These are phyloP conservation scores for Cryptoblepharus egeriae DNA, from an alignment of 2,797 vertebrate species.

Conservation along the genomic window DNA sequence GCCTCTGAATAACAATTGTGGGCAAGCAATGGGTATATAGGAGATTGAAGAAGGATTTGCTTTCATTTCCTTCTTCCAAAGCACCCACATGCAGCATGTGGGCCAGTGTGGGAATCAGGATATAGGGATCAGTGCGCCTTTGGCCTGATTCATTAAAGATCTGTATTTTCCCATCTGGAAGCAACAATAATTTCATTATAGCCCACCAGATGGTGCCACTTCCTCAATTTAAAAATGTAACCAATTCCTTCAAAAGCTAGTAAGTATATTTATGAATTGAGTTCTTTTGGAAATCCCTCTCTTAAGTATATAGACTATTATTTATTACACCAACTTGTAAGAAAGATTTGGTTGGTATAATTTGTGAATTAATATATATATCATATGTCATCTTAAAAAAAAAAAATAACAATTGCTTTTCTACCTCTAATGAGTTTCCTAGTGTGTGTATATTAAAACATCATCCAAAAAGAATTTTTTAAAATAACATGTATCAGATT, in stretches of 20 bases:
- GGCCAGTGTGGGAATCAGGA: no score
- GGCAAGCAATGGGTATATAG: neutral
- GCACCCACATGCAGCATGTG: no score
- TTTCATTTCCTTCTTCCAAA: no score
- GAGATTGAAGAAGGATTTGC: no score
- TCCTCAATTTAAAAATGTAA: conserved; percentile 40
- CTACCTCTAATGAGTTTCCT: neutral
- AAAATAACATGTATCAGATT: neutral
- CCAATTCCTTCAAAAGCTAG: neutral
- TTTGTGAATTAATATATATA: neutral
- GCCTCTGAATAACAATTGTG: no score
- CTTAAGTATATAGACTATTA: neutral
- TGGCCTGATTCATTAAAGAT: no score
- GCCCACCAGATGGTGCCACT: conserved; percentile 70
- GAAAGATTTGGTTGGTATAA: neutral
- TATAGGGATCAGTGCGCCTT: no score
- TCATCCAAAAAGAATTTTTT: neutral
- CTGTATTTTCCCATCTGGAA: no score
- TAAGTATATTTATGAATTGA: conserved; percentile 16
- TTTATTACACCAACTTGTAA: neutral
- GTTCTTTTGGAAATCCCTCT: neutral
- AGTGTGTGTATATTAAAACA: neutral
- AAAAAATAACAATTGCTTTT: neutral
- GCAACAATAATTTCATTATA: conserved; percentile 24
- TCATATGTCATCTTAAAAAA: neutral